Evolutionary conservation across 2,888 invertebrate genomes (phyloP), one percentile per base, ranked within the genome.

Genomic region (Erebia epiphron): DNA sequence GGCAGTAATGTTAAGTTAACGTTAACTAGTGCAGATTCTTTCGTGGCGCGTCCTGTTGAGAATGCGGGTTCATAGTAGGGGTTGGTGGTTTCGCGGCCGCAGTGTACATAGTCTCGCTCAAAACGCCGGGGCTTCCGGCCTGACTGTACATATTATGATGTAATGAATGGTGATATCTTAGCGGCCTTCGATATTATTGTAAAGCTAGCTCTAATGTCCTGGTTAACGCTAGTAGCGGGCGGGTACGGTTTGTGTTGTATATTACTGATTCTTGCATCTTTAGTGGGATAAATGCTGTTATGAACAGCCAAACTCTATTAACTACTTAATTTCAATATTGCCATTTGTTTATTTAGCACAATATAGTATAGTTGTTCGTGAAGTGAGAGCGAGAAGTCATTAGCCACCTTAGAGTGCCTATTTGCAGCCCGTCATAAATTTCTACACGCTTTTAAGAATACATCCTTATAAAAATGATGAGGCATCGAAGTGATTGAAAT

Each of bases 161-260:
- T 91, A 92, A 90, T 90, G 89, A 92, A 91, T 88, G 88, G 93
- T 93, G 93, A 93, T 93, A 92, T 90, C 86, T 88, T 92, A 92
- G 93, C 93, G 93, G 93, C 93, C 93, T 93, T 93, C 89, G 89
- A 92, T 91, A 90, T 87, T 91, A 89, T 91, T 92, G 91, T 92
- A 92, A 91, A 91, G 91, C 88, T 92, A 92, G 92, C 84, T 89
- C 84, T 92, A 92, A 88, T 86, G 84, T 86, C 68, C 71, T 70
- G 68, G 66, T 63, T 64, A 70, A 68, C 69, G 72, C 72, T 67
- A 67, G 68, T 67, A 65, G 72, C 67, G 71, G 57, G 49, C 61
- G 68, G 69, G 71, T 68, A 68, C 68, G 70, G 69, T 71, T 68
- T 67, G 62, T 46, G 26, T 58, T 66, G 43, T 26, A 61, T 62